Base-by-base conservation (phyloP, 2,113 vertebrate genomes). In the Nansenia antarctica region DNA sequence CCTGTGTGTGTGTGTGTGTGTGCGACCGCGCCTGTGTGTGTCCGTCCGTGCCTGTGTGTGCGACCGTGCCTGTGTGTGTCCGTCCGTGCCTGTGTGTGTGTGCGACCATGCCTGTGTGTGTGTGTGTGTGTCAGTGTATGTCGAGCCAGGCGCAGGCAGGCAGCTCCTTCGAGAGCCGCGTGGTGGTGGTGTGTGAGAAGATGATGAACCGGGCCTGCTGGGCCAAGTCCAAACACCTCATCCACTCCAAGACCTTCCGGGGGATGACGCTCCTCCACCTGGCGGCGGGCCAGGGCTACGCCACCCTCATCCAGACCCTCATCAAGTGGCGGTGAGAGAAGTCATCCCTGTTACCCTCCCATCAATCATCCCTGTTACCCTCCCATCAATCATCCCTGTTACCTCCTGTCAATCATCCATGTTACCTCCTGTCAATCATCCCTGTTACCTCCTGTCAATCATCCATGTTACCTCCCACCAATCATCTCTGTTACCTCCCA, bases 151-250 rank as follows among this genome's bases (percentile, higher is more conserved):
- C 90, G 35, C 92, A 95, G 20, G 88, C 96, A 74, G 95, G 95
- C 84, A 97, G 94, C 90, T 99, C 96, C 78, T 99, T 99, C 3
- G 98, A 99, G 91, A 97, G 96, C 77, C 96, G 98, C 0, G 97
- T 99, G 37, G 98, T 99, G 24, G 95, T 99, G 31, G 98, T 99
- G 62, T 99, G 98, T 15, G 98, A 99, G 90, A 99, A 99, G 95
- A 98, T 99, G 98, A 99, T 99, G 98, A 96, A 95, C 85, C 91
- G 97, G 26, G 94, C 98, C 32, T 99, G 98, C 90, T 99, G 98
- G 98, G 94, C 95, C n/a, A 99, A 98, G 89, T 98, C 98, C 85
- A 99, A 99, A 91, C 98, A 97, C 83, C 87, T 99, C 89, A 98
- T 99, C 93, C 98, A 99, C 78, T 96, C 97, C 1, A 99, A 99